These are phyloP conservation scores for Gallinago paraguaiae DNA, from an alignment of 2,113 vertebrate species.

Conservation along the genomic window DNA sequence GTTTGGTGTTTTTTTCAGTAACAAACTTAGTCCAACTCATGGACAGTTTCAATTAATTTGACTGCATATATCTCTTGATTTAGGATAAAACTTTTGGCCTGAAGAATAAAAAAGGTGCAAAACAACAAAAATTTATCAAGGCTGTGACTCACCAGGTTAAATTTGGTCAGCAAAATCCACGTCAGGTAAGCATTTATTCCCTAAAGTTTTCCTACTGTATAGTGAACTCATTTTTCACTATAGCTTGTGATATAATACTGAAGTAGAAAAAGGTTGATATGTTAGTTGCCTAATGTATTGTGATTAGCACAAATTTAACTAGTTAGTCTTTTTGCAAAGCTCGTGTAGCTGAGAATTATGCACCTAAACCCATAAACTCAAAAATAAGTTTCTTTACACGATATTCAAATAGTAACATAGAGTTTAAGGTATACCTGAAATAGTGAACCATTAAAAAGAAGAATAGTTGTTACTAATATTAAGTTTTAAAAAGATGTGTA, in stretches of 20 bases:
- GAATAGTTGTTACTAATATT: background rate
- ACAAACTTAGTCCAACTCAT: background rate
- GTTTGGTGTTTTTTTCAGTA: background rate
- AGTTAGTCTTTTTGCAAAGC: background rate
- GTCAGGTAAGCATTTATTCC: conserved; percentile 77
- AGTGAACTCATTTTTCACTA: too few species aligned
- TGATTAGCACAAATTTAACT: background rate
- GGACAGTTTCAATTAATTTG: background rate
- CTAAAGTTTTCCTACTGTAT: background rate
- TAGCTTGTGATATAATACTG: too few species aligned
- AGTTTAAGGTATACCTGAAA: background rate
- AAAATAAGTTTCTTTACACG: background rate
- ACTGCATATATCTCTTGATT: background rate
- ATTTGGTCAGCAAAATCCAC: conserved; percentile 87
- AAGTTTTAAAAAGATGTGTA: background rate
- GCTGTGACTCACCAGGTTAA: conserved; percentile 97
- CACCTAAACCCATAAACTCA: background rate
- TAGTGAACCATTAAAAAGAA: background rate
- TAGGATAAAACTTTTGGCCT: conserved; percentile 98
- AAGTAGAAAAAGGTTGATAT: background rate
- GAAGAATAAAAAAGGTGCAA: conserved; percentile 98
- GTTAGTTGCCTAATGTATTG: background rate
- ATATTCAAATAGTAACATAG: background rate
- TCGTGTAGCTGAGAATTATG: background rate
- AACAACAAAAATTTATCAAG: conserved; percentile 98